These are phyloP conservation scores for Sipha maydis DNA, from an alignment of 2,888 invertebrate genomes.

Conservation along the genomic window DNA sequence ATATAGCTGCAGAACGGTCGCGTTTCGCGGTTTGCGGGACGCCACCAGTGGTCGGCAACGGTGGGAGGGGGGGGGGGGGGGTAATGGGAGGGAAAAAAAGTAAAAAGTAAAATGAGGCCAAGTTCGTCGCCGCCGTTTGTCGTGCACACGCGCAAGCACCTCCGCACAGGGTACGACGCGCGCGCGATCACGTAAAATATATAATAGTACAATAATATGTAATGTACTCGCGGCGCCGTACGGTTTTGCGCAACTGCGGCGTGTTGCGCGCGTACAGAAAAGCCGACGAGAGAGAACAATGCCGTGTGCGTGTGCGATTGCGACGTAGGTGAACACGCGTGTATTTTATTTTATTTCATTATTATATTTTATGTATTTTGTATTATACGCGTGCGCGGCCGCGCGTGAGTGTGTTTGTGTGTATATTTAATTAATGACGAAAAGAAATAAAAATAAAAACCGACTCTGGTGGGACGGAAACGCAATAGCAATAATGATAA, in stretches of 20 bases:
- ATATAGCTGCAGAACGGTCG: neutral
- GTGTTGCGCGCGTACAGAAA: conserved; percentile 4
- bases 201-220: neutral
- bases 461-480: neutral
- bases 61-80: neutral
- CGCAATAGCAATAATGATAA: neutral
- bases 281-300: conserved; percentile 31
- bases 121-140: conserved; percentile 24
- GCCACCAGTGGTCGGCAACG: neutral
- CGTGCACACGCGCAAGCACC: conserved; percentile 1
- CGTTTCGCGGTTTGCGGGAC: conserved; percentile 13
- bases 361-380: neutral
- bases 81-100: neutral
- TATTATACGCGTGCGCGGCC: too few relatives aligned
- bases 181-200: neutral
- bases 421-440: neutral
- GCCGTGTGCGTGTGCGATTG: conserved; percentile 31
- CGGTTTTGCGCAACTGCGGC: conserved; percentile 34
- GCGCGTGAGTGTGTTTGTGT: neutral
- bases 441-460: neutral
- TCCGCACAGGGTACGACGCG: neutral
- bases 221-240: neutral
- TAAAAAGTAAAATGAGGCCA: conserved; percentile 45
- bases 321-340: conserved; percentile 16
- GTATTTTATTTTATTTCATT: neutral